Base-by-base conservation (phyloP, 2,797 vertebrate species). In the Acridotheres tristis region DNA sequence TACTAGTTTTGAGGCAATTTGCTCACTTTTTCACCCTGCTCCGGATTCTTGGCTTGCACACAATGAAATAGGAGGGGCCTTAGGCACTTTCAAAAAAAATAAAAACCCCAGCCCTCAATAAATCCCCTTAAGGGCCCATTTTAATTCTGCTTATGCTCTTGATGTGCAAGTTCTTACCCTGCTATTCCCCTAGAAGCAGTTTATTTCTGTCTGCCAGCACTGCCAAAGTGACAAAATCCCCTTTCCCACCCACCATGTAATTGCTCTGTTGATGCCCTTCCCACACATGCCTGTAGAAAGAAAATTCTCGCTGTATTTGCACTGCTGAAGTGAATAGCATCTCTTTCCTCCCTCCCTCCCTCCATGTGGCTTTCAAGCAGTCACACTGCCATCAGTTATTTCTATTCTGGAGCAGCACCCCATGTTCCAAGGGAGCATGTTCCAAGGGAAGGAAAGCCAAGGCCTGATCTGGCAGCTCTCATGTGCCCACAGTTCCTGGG, bases 241-340 rank as follows among this genome's bases (percentile, higher is more conserved):
- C 77, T 96, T 97, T 95, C 91, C 95, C 95, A 93, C 96, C 94
- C 94, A 97, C 96, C 80, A 88, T 43, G 89, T 96, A 96, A 96
- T 97, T 95, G 95, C 95, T 96, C 96, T 94, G 96, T 96, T 97
- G 91, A 94, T 97, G 93, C 94, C 96, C 94, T 96, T 96, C 96
- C 96, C 93, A 97, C 96, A 94, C 93, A 96, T 0, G 74, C 83
- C 96, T 87, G 89, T 68, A 93, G 96, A 96, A 80, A 96, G 96
- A 9, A 94, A 96, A 77, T 85, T 85, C 83, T 90, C 1, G 0
- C 93, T 90, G 84, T 82, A 90, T 93, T 95, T 95, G 83, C 68
- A 21, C 80, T 61, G 85, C 91, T 7, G 3, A 94, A 96, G 93
- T 94, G 96, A 95, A 97, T 65, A 94, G 84, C 95, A 88, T 94